phyloP scores from a whole-genome alignment of 2,113 vertebrate species.

The Aix galericulata region DNA sequence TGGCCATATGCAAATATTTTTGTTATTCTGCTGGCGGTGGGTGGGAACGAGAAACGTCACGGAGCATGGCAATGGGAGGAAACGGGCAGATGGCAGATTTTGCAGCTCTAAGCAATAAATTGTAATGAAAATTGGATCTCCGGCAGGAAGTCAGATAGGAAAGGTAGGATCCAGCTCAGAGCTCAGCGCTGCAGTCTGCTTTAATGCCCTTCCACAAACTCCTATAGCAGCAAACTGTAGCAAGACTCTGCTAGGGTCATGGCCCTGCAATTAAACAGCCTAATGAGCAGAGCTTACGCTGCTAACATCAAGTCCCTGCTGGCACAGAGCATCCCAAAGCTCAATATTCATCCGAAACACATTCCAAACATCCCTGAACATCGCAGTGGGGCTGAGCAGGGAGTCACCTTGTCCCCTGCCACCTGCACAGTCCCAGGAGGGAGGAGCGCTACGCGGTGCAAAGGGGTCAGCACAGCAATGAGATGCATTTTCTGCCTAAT shows the following conservation, averaged over 20 bases:
- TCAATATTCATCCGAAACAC: rapidly evolving
- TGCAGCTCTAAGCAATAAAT: conserved; percentile 10
- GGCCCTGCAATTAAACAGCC: rapidly evolving
- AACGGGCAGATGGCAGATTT: conserved; percentile 15
- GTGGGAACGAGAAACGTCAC: background rate
- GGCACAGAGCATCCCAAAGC: background rate
- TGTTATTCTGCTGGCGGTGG: background rate
- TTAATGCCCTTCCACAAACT: background rate
- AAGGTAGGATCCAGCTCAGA: background rate
- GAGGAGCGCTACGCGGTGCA: background rate
- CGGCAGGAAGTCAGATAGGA: background rate
- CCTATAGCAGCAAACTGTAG: background rate
- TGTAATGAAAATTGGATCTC: background rate
- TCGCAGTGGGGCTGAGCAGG: rapidly evolving
- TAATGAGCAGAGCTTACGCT: too few relatives aligned
- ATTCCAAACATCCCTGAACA: background rate
- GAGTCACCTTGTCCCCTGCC: background rate
- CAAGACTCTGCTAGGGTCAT: rapidly evolving
- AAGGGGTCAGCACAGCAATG: background rate
- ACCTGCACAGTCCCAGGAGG: background rate
- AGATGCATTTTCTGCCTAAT: background rate
- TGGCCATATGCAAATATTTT: background rate
- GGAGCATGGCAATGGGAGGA: background rate
- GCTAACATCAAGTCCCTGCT: background rate
- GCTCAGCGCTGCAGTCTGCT: background rate